phyloP scores from a whole-genome alignment of 2,797 vertebrate species.

The Artibeus lituratus region DNA sequence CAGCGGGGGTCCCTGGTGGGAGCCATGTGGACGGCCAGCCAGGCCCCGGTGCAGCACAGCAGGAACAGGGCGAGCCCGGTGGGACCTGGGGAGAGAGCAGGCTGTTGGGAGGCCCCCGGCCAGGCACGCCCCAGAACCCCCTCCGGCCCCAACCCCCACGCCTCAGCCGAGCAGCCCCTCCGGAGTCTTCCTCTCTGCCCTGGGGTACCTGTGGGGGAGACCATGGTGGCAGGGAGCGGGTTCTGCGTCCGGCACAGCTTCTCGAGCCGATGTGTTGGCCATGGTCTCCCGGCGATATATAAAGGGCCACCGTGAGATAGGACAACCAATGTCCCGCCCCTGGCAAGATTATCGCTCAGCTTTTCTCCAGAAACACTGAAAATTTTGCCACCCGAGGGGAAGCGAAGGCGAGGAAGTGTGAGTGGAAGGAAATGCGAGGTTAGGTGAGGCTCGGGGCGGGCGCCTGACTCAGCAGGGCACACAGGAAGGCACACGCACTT shows the following conservation, averaged over 20 bases:
- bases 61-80: neutral
- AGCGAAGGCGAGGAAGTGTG: neutral
- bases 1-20: rapidly evolving
- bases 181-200: neutral
- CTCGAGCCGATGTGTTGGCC: neutral
- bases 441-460: slow-evolving; percentile 40
- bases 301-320: neutral
- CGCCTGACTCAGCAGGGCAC: slow-evolving; percentile 35
- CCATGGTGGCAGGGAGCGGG: neutral
- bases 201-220: slow-evolving; percentile 8
- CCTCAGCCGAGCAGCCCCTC: neutral
- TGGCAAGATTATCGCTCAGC: slow-evolving; percentile 55
- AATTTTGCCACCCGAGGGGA: neutral
- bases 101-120: rapidly evolving
- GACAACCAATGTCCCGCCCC: neutral
- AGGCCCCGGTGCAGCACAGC: neutral
- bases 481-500: slow-evolving; percentile 30
- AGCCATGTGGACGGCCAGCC: neutral
- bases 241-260: neutral
- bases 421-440: slow-evolving; percentile 71
- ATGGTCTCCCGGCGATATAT: neutral
- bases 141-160: neutral
- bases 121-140: neutral
- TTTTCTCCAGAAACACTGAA: slow-evolving; percentile 63
- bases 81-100: slow-evolving; percentile 27